These are phyloP conservation scores for Megaptera novaeangliae DNA, from an alignment of 2,113 vertebrate genomes.

Conservation along the genomic window DNA sequence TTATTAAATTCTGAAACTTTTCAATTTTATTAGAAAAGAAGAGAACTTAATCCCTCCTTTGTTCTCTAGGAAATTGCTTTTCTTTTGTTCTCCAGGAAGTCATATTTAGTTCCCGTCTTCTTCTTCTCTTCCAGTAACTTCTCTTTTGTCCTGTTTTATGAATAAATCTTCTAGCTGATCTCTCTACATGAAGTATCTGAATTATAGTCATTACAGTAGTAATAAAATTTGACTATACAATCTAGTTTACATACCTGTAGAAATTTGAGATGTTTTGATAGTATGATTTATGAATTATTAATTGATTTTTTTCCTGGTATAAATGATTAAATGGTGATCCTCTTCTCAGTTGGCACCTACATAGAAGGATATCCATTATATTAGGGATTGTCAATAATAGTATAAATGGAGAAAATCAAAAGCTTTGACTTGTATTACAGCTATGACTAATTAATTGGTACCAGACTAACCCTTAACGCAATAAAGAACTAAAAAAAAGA, in stretches of 20 bases:
- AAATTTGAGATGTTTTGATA: neutral
- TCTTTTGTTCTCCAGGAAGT: neutral
- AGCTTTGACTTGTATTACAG: neutral
- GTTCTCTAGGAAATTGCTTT: neutral
- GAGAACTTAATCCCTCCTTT: neutral
- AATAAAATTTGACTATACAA: neutral
- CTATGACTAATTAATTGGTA: neutral
- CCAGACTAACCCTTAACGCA: neutral
- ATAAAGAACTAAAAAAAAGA: neutral
- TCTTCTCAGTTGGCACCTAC: neutral
- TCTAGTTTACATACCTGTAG: neutral
- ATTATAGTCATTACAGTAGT: neutral
- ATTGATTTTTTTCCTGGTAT: neutral
- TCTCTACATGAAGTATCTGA: neutral
- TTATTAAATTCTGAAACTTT: constrained; percentile 8
- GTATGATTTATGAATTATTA: constrained; percentile 11
- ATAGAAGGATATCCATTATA: neutral
- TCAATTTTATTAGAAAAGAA: constrained; percentile 4
- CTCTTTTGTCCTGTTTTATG: neutral
- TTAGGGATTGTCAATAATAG: neutral
- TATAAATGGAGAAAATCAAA: neutral
- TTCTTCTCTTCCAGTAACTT: neutral
- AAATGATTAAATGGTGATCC: neutral
- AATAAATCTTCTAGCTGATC: neutral
- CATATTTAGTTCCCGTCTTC: neutral